Percentiles rank a stretch among this genome's conserved stretches.
phyloP scores from a whole-genome alignment of 2,888 invertebrate species.

The Agrilus mali region DNA sequence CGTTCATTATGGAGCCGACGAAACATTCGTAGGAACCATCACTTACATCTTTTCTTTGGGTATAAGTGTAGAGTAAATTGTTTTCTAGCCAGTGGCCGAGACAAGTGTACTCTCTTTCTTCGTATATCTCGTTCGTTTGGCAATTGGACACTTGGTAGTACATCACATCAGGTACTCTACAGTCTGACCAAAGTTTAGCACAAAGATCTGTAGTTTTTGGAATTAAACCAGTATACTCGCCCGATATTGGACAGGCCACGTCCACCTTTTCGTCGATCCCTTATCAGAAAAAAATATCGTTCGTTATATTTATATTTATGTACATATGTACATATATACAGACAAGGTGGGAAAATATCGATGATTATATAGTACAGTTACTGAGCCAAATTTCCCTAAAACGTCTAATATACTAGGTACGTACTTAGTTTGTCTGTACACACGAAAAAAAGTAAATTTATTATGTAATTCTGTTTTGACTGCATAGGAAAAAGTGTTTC shows the following conservation, averaged over 20 bases:
- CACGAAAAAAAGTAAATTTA: no score
- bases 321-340: no score
- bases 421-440: no score
- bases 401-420: no score
- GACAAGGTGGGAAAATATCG: no score
- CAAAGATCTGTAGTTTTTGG: constrained; percentile 47
- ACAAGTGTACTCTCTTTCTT: constrained; percentile 53
- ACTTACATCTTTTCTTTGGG: constrained; percentile 46
- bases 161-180: constrained; percentile 51
- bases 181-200: constrained; percentile 52
- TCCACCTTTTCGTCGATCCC: constrained; percentile 12
- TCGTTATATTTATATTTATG: no score
- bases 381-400: no score
- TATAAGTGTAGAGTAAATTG: constrained; percentile 49
- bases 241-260: constrained; percentile 45
- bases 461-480: no score
- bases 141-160: constrained; percentile 53
- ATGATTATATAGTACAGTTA: no score
- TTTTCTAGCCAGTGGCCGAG: constrained; percentile 54
- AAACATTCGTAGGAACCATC: constrained; percentile 50
- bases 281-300: neutral
- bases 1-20: constrained; percentile 45
- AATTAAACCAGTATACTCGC: constrained; percentile 50
- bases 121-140: constrained; percentile 43
- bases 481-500: no score